Evolutionary conservation across 2,888 invertebrate species (phyloP).

Genomic region (Diarsia brunnea): DNA sequence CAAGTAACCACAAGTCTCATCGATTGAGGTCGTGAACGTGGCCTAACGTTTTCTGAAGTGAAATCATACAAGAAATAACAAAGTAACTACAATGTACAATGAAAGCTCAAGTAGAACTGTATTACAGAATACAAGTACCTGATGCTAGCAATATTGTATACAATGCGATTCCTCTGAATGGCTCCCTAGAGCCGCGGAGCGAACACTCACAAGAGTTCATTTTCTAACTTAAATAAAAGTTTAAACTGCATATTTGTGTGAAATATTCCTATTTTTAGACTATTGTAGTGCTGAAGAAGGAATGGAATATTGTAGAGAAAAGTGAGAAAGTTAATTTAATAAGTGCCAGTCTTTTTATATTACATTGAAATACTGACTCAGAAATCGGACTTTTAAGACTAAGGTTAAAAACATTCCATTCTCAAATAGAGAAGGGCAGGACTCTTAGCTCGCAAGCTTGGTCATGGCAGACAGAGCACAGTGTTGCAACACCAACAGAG

Average conservation of each 20-base stretch:
- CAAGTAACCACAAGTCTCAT: not conserved
- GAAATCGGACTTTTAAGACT: not conserved
- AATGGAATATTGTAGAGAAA: slow-evolving; percentile 6
- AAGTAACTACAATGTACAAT: slow-evolving; percentile 6
- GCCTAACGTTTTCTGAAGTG: not conserved
- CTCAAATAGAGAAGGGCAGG: not conserved
- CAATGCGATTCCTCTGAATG: slow-evolving; percentile 48
- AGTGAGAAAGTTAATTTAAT: slow-evolving; percentile 6
- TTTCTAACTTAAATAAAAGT: slow-evolving; percentile 50
- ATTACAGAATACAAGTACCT: slow-evolving; percentile 29
- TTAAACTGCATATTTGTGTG: slow-evolving; percentile 48
- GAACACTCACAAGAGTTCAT: slow-evolving; percentile 39
- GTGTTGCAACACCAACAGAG: too few relatives aligned
- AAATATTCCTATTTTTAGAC: slow-evolving; percentile 17
- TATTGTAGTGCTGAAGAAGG: not conserved
- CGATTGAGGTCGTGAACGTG: not conserved
- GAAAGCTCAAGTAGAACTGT: not conserved
- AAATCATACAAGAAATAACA: not conserved
- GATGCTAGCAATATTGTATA: slow-evolving; percentile 53
- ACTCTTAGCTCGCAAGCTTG: not conserved
- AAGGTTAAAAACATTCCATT: not conserved
- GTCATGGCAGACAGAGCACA: not conserved
- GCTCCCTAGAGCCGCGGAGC: slow-evolving; percentile 35
- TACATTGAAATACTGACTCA: not conserved
- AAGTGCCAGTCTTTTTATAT: not conserved